Base-by-base conservation (phyloP, 1,140 invertebrate genomes). In the Mya arenaria region DNA sequence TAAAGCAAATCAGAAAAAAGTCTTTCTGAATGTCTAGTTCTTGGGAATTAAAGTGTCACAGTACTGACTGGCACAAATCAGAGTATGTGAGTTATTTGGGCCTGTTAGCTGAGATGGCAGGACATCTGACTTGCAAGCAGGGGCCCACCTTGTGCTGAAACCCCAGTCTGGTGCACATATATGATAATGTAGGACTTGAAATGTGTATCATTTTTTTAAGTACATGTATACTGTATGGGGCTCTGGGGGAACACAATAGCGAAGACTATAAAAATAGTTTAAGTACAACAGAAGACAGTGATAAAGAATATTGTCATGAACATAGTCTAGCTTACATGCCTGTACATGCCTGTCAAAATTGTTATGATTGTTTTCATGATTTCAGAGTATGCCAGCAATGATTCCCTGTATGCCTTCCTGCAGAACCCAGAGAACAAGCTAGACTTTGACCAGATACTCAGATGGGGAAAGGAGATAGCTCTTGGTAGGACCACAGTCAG, bases 391-490 rank as follows among this genome's bases (percentile, higher is more conserved):
- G 92, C 93, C 36, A 85, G 87, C 30, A 89, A 92, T 87, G 93
- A 91, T 4, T 92, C 91, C 8, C 79, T 93, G 34, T 92, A 92
- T 89, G 90, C 90, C 19, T 92, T 89, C 65, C 85, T 93, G 32
- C 87, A 89, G 79, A 90, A 91, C 69, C 88, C 90, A 10, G 84
- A 91, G 25, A 90, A 90, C 83, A 80, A 88, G 37, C 84, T 93
- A 28, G 90, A 90, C 73, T 92, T 92, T 84, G 80, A 85, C 34
- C 89, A 92, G 19, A 93, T 93, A 56, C 82, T 93, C 32, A 86
- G 87, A 73, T 93, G 93, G 93, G 92, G 91, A 8, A 89, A 86
- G 83, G 92, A 93, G 75, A 92, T 93, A 72, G 93, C 92, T 60
- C 85, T 88, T 74, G 92, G 92, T 92, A 86, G 44, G 66, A 62